Percentiles rank a stretch among this genome's conserved stretches.
phyloP scores from a whole-genome alignment of 2,797 vertebrate genomes.

The Enteromius paludinosus region DNA sequence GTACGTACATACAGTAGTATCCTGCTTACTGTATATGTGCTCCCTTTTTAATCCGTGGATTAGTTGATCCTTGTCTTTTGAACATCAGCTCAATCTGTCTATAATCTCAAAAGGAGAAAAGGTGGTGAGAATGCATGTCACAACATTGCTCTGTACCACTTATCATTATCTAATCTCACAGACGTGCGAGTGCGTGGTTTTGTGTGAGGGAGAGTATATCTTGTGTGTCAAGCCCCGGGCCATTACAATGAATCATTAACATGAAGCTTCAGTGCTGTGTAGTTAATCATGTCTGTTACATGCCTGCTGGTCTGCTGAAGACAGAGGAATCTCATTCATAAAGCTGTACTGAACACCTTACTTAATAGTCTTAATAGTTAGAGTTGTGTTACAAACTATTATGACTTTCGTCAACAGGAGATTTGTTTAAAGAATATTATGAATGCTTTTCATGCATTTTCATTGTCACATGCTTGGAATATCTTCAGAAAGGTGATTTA shows the following conservation, averaged over 20 bases:
- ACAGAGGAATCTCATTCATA: constrained; percentile 27
- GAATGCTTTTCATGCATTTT: neutral
- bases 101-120: neutral
- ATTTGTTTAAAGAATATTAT: neutral
- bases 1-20: neutral
- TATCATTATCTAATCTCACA: constrained; percentile 16
- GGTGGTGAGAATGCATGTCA: constrained; percentile 35
- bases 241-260: constrained; percentile 40
- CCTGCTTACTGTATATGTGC: neutral
- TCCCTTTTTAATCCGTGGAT: neutral
- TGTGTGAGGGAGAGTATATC: neutral
- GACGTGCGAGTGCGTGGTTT: neutral
- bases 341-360: neutral
- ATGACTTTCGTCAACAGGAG: neutral
- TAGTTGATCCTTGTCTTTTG: neutral
- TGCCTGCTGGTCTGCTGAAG: neutral
- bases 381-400: neutral
- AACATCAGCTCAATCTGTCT: neutral
- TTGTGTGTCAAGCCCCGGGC: neutral
- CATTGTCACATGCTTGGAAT: too few species aligned
- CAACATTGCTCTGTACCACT: constrained; percentile 20
- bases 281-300: constrained; percentile 14
- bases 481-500: too few species aligned
- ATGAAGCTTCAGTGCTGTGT: neutral
- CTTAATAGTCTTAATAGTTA: too few species aligned